Evolutionary conservation across 2,797 vertebrate genomes (phyloP).

Genomic region (Halcyon smyrnensis): DNA sequence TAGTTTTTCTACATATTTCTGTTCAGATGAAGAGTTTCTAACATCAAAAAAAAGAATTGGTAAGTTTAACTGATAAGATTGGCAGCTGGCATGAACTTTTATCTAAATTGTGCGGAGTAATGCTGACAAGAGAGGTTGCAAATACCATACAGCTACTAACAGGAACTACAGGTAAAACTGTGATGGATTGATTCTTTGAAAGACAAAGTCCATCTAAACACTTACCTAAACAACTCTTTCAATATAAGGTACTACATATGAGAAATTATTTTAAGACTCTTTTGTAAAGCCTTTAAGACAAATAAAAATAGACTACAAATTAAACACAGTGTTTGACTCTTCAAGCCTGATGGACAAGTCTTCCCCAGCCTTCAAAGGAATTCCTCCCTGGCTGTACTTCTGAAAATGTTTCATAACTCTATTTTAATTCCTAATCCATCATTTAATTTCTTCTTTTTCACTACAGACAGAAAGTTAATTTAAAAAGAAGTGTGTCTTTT

Average conservation of each 20-base stretch:
- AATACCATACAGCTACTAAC: neutral
- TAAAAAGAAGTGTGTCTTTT: neutral
- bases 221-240: neutral
- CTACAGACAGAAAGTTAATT: neutral
- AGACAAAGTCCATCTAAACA: neutral
- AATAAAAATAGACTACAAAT: neutral
- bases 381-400: neutral
- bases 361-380: neutral
- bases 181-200: neutral
- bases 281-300: slow-evolving; percentile 2
- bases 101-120: neutral
- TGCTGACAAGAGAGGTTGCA: neutral
- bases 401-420: neutral
- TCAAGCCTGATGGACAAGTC: neutral
- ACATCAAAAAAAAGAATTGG: neutral
- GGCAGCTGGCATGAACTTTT: neutral
- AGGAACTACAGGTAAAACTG: neutral
- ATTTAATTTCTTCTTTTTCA: neutral
- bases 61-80: neutral
- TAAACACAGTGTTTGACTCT: neutral
- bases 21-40: slow-evolving; percentile 1
- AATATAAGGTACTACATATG: neutral
- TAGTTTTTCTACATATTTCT: neutral
- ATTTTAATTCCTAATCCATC: neutral
- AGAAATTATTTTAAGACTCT: slow-evolving; percentile 13